Base-by-base conservation (phyloP, 2,797 vertebrate species). In the Xerus rutilus region DNA sequence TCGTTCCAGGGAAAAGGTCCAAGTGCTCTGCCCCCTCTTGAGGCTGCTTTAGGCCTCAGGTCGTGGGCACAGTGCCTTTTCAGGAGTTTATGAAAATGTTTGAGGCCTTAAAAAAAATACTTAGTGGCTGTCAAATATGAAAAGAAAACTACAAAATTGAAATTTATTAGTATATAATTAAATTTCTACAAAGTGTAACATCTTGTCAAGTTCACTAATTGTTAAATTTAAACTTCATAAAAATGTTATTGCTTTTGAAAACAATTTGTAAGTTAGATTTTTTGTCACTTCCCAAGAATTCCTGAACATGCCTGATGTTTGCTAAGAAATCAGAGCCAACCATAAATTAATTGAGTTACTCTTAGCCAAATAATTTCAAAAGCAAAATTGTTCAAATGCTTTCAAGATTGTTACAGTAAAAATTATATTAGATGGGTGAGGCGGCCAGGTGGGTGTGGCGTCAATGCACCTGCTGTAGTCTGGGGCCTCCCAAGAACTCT, bases 201-300 rank as follows among this genome's bases (percentile, higher is more conserved):
- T 95, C 84, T 93, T 88, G 93, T 97, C 57, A 7, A 35, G 67
- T 96, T 92, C 82, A 76, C 78, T 93, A 73, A 95, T 95, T 95
- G 59, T 93, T 94, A 84, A 94, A 23, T 79, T 86, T 86, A 89
- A 3, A 28, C 28, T 93, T 89, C 70, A 73, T 96, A 70, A 95
- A 97, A 94, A 62, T 91, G 35, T 85, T 43, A 73, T 17, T 81
- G 28, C 81, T 96, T 69, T 86, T 65, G 69, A 95, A 96, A 96
- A 96, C 79, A 97, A 94, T 96, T 82, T 93, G 89, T 97, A 87
- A 79, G 84, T 89, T 94, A 96, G 86, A 64, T 88, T 94, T 96
- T 57, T 97, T 94, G 95, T 93, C 39, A 95, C 84, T 97, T 97
- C 94, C 93, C 43, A 82, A 93, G 96, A 85, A 96, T 97, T 97